Percentiles rank a stretch among this genome's conserved stretches.
Evolutionary conservation across 2,113 vertebrate genomes (phyloP).

Genomic region (Stegostoma tigrinum): DNA sequence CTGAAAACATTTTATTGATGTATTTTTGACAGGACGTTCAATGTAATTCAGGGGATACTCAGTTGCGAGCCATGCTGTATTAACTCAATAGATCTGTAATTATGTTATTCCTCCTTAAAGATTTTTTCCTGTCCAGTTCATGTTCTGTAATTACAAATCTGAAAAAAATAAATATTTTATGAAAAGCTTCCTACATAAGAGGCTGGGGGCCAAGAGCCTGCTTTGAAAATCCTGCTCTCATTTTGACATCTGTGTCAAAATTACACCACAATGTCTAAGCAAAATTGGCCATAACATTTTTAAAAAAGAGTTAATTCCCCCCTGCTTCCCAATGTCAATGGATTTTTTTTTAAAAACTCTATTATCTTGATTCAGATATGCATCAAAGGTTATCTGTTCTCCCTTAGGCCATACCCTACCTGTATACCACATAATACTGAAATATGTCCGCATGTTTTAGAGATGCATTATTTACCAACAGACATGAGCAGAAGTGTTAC

Average conservation of each 20-base stretch:
- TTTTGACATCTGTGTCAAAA: not conserved
- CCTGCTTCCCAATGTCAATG: no score
- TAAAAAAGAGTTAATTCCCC: no score
- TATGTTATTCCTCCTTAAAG: not conserved
- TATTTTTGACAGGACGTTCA: not conserved
- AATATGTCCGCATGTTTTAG: no score
- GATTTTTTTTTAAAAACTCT: no score
- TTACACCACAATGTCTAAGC: not conserved
- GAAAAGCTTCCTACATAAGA: not conserved
- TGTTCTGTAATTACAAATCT: not conserved
- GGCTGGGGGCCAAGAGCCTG: not conserved
- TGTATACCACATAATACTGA: no score
- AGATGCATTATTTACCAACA: no score
- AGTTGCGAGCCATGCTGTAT: not conserved
- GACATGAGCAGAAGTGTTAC: no score
- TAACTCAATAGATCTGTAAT: not conserved
- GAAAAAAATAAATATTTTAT: not conserved
- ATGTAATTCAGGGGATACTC: not conserved
- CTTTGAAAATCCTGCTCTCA: not conserved
- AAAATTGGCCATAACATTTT: not conserved
- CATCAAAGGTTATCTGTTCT: no score
- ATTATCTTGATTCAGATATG: no score
- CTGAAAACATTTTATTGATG: not conserved
- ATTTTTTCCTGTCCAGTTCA: not conserved
- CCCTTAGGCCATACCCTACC: no score